A percentile compares a stretch with the other conserved stretches of the same genome.
phyloP scores from a whole-genome alignment of 2,797 vertebrate genomes.

The Chelonia mydas region DNA sequence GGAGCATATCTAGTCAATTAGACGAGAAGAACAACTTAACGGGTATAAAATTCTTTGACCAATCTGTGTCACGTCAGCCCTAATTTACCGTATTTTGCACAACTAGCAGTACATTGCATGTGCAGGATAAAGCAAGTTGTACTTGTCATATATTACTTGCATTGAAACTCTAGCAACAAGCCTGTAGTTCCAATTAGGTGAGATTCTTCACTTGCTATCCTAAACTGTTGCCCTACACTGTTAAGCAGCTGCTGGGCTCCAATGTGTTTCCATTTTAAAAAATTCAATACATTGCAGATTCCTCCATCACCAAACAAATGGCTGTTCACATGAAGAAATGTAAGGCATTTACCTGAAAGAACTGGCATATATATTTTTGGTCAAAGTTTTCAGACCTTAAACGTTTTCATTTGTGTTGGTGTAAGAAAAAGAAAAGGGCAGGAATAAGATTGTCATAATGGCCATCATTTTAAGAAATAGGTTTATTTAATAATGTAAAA shows the following conservation, averaged over 20 bases:
- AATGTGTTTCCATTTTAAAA: not conserved
- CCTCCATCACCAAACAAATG: not conserved
- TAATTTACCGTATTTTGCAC: not conserved
- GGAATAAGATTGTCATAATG: not conserved
- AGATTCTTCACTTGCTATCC: not conserved
- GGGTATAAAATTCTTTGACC: not conserved
- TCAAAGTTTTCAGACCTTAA: not conserved
- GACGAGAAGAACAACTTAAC: not conserved
- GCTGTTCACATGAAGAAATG: not conserved
- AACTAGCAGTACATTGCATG: not conserved
- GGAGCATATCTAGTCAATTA: not conserved
- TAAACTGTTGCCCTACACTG: not conserved
- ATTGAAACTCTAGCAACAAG: not conserved
- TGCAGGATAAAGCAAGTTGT: not conserved
- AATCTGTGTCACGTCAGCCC: not conserved
- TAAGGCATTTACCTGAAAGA: not conserved
- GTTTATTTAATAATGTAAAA: not conserved
- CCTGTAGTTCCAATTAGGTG: not conserved
- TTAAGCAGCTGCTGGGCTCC: not conserved
- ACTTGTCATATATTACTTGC: not conserved
- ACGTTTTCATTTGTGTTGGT: not conserved
- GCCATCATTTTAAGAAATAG: not conserved
- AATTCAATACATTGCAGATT: not conserved
- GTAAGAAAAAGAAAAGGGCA: too few species aligned
- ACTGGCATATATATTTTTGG: not conserved